phyloP scores from a whole-genome alignment of 23 tunicate species.

The Clavelina lepadiformis region DNA sequence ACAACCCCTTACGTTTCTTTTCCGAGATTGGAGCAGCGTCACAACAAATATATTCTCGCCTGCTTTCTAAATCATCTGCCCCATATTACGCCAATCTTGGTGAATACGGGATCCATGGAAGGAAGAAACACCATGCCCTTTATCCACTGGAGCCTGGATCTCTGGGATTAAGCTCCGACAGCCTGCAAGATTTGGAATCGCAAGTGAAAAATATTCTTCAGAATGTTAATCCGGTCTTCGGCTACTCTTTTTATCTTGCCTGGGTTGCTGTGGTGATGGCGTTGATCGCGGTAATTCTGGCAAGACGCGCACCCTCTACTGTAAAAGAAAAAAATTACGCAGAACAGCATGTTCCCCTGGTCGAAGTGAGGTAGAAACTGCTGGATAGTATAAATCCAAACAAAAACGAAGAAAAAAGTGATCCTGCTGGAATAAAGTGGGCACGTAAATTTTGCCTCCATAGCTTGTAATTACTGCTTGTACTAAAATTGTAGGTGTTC shows the following conservation, averaged over 20 bases:
- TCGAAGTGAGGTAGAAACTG: no score
- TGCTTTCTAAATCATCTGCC: background rate
- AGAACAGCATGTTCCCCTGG: no score
- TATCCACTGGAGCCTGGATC: no score
- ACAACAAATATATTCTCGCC: background rate
- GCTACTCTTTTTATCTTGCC: slow-evolving; percentile 3
- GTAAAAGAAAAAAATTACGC: no score
- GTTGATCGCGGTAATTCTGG: background rate
- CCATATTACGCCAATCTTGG: background rate
- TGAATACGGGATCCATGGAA: background rate
- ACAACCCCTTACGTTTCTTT: background rate
- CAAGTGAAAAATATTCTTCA: background rate
- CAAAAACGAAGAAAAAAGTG: no score
- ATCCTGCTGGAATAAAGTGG: no score
- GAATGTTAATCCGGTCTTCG: slow-evolving; percentile 7
- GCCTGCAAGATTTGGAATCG: background rate
- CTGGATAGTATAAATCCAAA: no score
- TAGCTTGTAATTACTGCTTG: no score
- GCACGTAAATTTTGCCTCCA: no score
- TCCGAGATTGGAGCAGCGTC: background rate
- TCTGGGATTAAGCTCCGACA: no score
- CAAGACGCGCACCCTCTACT: background rate
- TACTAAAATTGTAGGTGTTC: no score
- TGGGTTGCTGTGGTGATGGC: slow-evolving; percentile 1
- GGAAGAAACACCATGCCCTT: no score